A percentile compares a stretch with the other conserved stretches of the same genome.
Evolutionary conservation across 2,797 vertebrate genomes (phyloP).

Genomic region (Melanotaenia trifasciata): DNA sequence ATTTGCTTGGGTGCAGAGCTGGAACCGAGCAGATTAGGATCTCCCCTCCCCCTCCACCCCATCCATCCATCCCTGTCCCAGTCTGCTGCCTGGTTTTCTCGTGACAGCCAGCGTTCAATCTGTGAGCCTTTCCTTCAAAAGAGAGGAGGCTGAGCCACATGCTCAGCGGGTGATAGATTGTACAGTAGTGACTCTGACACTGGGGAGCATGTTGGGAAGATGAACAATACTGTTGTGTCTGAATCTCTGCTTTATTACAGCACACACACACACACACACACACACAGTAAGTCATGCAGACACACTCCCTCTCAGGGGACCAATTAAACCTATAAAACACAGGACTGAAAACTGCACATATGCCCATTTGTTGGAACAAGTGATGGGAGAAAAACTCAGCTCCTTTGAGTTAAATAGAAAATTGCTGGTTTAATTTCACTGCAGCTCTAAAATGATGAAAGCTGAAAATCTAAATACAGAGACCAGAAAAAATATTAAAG

Average conservation of each 20-base stretch:
- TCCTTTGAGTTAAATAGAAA: slow-evolving; percentile 5
- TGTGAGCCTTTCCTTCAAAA: slow-evolving; percentile 10
- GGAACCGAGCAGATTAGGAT: slow-evolving; percentile 36
- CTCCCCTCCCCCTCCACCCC: background rate
- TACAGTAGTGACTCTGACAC: slow-evolving; percentile 50
- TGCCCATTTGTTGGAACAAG: slow-evolving; percentile 23
- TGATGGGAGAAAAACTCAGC: slow-evolving; percentile 8
- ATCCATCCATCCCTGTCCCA: background rate
- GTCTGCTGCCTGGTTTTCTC: slow-evolving; percentile 17
- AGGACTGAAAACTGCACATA: slow-evolving; percentile 34
- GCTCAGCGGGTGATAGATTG: slow-evolving; percentile 42
- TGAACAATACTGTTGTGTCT: slow-evolving; percentile 46
- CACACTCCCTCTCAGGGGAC: slow-evolving; percentile 33
- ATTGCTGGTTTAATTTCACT: no score
- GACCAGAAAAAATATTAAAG: no score
- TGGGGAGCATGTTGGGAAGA: slow-evolving; percentile 37
- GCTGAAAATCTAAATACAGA: no score
- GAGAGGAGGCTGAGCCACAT: slow-evolving; percentile 3
- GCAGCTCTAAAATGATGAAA: no score
- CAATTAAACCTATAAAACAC: slow-evolving; percentile 52
- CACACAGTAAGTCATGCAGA: background rate
- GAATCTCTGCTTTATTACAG: slow-evolving; percentile 10
- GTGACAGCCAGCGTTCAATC: slow-evolving; percentile 23
- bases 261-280: no score
- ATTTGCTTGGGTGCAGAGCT: slow-evolving; percentile 31